These are phyloP conservation scores for Phylloscopus trochiloides DNA, from an alignment of 2,113 vertebrate genomes.

Conservation along the genomic window DNA sequence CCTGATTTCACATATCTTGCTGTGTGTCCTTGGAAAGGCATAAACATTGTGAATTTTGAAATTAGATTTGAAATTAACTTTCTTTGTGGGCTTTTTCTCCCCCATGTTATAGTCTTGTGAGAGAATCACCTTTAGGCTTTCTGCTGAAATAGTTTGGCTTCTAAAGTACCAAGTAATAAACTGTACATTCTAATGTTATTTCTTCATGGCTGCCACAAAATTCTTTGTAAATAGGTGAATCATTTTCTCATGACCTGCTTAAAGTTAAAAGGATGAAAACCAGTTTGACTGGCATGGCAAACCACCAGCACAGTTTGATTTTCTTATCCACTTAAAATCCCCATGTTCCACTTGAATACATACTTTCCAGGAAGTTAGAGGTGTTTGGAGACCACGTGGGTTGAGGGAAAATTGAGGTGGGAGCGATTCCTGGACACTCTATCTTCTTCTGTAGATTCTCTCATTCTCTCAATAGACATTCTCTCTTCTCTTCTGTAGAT, in stretches of 20 bases:
- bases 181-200: neutral
- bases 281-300: neutral
- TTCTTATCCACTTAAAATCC: neutral
- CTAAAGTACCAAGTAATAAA: neutral
- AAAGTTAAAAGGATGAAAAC: neutral
- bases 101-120: neutral
- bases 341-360: rapidly evolving
- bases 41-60: constrained; percentile 19
- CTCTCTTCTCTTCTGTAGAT: neutral
- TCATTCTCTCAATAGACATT: no score
- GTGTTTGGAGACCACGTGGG: rapidly evolving
- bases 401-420: neutral
- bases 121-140: constrained; percentile 37
- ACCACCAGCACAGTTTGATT: neutral
- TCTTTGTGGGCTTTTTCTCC: neutral
- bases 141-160: constrained; percentile 9
- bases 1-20: neutral
- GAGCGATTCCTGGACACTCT: no score
- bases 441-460: no score
- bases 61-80: constrained; percentile 49
- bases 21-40: constrained; percentile 37
- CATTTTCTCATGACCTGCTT: neutral
- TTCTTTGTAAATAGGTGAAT: neutral
- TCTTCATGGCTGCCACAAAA: neutral
- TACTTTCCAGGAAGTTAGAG: neutral